phyloP scores from a whole-genome alignment of 2,113 vertebrate genomes.

The Ia io region DNA sequence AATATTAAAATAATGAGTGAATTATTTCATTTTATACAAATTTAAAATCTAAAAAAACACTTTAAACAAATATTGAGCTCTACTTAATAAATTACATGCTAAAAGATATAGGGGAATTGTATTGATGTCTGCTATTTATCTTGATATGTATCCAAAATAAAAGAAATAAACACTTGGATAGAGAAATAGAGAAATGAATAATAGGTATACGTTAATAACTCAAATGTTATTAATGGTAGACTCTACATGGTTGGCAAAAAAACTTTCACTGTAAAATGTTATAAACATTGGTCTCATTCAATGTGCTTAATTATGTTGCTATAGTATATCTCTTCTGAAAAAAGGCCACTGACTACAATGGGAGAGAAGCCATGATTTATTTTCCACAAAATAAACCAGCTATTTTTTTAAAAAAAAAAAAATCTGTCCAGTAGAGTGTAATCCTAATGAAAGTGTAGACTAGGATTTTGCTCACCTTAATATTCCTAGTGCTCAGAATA shows the following conservation, averaged over 20 bases:
- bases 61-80: not conserved
- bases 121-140: not conserved
- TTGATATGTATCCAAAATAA: not conserved
- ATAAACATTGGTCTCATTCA: not conserved
- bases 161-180: not conserved
- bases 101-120: not conserved
- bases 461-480: not conserved
- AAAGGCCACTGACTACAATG: not conserved
- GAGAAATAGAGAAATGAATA: not conserved
- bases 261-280: not conserved
- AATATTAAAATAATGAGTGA: not conserved
- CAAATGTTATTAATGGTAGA: not conserved
- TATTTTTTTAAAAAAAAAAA: conserved; percentile 25
- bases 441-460: not conserved
- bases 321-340: not conserved
- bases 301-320: not conserved
- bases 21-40: not conserved
- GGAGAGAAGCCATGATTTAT: not conserved
- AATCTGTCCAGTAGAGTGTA: not conserved
- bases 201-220: not conserved
- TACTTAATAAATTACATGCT: not conserved
- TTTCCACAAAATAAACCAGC: not conserved
- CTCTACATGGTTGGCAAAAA: not conserved
- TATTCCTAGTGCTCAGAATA: not conserved
- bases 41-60: not conserved